phyloP scores from a whole-genome alignment of 2,113 vertebrate genomes.

The Podocnemis expansa region DNA sequence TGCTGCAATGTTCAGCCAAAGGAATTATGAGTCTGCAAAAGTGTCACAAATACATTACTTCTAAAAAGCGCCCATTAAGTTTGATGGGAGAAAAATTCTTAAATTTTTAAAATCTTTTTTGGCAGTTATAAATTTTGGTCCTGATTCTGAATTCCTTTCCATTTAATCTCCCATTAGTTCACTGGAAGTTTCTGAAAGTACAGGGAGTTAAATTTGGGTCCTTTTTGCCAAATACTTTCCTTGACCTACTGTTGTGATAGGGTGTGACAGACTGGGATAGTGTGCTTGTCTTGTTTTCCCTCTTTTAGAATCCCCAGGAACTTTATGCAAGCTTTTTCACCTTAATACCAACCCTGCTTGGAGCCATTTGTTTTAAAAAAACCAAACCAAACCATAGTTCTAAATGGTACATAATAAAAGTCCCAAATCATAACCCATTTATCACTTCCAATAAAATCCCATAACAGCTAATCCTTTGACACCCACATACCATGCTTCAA shows the following conservation, averaged over 20 bases:
- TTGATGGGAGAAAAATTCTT: constrained; percentile 47
- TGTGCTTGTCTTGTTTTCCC: not conserved
- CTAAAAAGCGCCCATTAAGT: constrained; percentile 45
- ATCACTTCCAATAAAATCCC: not conserved
- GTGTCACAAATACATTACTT: constrained; percentile 40
- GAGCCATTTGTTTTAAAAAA: not conserved
- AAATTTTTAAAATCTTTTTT: not conserved
- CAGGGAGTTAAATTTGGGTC: not conserved
- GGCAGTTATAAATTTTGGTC: constrained; percentile 23
- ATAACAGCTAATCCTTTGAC: not conserved
- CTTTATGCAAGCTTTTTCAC: not conserved
- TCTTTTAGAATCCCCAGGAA: not conserved
- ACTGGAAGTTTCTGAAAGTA: not conserved
- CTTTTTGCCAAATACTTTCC: not conserved
- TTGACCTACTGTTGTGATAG: not conserved
- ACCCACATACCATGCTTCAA: not conserved
- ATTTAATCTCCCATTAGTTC: not conserved
- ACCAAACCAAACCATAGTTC: not conserved
- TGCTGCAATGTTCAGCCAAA: constrained; percentile 51
- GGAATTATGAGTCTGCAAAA: constrained; percentile 54
- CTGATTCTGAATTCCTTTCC: constrained; percentile 2
- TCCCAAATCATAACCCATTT: not conserved
- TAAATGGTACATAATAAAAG: not conserved
- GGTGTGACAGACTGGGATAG: not conserved
- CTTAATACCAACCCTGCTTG: not conserved